Evolutionary conservation across 53 echinoderm and acorn worm species (phyloP).

Genomic region (Stichopus horrens): DNA sequence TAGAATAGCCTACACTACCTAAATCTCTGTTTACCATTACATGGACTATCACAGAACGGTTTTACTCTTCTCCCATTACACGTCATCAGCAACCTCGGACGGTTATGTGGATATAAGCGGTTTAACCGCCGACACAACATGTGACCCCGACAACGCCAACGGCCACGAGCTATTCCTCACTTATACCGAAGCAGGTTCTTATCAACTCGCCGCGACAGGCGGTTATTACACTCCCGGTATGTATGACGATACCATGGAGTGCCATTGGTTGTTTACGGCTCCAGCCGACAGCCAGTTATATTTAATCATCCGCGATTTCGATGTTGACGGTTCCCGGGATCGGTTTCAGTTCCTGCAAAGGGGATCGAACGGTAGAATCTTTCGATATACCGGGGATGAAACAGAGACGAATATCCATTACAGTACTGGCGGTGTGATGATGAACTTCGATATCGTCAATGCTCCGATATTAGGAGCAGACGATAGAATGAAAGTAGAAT

Average conservation of each 20-base stretch:
- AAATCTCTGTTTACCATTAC: too few species aligned
- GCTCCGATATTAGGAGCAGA: background rate
- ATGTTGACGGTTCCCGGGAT: slow-evolving; percentile 7
- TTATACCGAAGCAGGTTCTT: slow-evolving; percentile 17
- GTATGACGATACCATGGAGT: background rate
- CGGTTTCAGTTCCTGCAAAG: background rate
- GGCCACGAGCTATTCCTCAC: background rate
- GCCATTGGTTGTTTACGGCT: background rate
- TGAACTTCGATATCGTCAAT: background rate
- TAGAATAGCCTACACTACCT: too few species aligned
- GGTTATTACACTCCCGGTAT: slow-evolving; percentile 1
- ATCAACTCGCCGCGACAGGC: background rate
- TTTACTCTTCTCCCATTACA: background rate
- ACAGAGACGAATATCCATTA: background rate
- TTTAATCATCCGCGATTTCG: slow-evolving; percentile 19
- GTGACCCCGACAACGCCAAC: background rate
- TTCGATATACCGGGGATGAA: slow-evolving; percentile 7
- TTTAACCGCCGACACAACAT: slow-evolving; percentile 15
- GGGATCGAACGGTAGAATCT: slow-evolving; percentile 1
- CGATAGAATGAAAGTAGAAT: slow-evolving; percentile 7
- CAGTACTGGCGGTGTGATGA: background rate
- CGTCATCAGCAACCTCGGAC: background rate
- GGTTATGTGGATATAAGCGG: background rate
- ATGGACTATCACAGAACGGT: too few species aligned
- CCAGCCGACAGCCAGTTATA: background rate